Base-by-base conservation (phyloP, 2,113 vertebrate species). In the Girardinichthys multiradiatus region DNA sequence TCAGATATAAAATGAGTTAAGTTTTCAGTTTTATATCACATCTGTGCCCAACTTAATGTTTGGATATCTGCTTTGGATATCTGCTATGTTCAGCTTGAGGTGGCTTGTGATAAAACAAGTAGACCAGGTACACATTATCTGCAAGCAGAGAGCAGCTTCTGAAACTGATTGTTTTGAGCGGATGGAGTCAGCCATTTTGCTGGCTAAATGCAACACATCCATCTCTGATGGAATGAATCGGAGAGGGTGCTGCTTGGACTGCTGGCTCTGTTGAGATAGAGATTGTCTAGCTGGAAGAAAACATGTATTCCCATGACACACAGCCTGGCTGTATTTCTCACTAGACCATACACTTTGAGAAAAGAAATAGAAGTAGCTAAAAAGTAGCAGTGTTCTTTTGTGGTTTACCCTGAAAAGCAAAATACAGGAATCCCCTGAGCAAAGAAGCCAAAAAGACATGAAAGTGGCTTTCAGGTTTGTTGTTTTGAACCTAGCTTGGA, bases 401-500 rank as follows among this genome's bases (percentile, higher is more conserved):
- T 59, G 64, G 66, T 81, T 45, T 35, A 39, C 28, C 27, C 57
- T 31, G 24, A 57, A 76, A 72, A 54, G 64, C 1, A 45, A 39
- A 75, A 57, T 78, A 35, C 57, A 24, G 29, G 64, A 82, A 81
- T 57, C 42, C 66, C 39, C n/a, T 70, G 37, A 67, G 76, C 68
- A 64, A 9, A 33, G 28, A 63, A 74, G 77, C 63, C 74, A 77
- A 81, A 87, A 86, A 77, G 79, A 89, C 87, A 78, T 81, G 45
- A 87, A 86, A 87, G 80, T 64, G 24, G 62, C 83, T 83, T 90
- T 86, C 64, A 83, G 74, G 60, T 82, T 81, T 60, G 82, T 86
- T 64, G 14, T 76, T 78, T 70, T 39, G 64, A 72, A 72, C 54
- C 62, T 15, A 58, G 76, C 77, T 81, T 65, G 67, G 65, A 61